A percentile compares a stretch with the other conserved stretches of the same genome.
Conservation (phyloP, 2,113 vertebrate species). For the Bubo bubo region DNA sequence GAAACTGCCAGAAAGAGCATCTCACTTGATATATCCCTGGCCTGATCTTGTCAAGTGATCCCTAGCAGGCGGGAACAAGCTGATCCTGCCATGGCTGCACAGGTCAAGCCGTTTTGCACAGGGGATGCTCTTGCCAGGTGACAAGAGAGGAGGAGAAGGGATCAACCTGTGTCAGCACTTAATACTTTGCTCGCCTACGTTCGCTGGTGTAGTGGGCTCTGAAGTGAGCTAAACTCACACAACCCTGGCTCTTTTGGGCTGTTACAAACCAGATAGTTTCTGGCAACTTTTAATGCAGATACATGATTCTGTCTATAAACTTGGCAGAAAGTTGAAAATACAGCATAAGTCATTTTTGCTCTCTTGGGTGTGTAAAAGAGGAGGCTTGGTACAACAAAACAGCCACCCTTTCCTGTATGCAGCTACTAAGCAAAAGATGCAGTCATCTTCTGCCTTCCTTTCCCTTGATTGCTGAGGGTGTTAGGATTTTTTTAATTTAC, state of each 20-base stretch:
- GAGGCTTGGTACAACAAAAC: neutral
- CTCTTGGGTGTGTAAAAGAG: fast-evolving
- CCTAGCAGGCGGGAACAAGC: neutral
- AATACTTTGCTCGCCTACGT: fast-evolving
- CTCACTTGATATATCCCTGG: fast-evolving
- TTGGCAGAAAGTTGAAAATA: neutral
- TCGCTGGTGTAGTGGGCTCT: fast-evolving
- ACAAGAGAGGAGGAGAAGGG: neutral
- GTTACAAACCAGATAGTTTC: neutral
- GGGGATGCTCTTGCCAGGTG: neutral
- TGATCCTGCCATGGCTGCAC: neutral
- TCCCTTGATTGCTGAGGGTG: neutral
- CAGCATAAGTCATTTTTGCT: neutral
- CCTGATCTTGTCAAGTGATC: neutral
- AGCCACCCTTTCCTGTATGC: neutral
- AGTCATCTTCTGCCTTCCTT: neutral
- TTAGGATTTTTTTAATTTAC: neutral
- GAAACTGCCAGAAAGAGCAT: neutral
- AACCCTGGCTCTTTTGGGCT: neutral
- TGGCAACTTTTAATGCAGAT: neutral
- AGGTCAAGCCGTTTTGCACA: neutral
- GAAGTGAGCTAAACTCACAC: neutral
- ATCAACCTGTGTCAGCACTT: neutral
- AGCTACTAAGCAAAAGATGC: neutral
- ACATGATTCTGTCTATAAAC: neutral